phyloP scores from a whole-genome alignment of 2,888 invertebrate genomes.

The Sialis lutaria region DNA sequence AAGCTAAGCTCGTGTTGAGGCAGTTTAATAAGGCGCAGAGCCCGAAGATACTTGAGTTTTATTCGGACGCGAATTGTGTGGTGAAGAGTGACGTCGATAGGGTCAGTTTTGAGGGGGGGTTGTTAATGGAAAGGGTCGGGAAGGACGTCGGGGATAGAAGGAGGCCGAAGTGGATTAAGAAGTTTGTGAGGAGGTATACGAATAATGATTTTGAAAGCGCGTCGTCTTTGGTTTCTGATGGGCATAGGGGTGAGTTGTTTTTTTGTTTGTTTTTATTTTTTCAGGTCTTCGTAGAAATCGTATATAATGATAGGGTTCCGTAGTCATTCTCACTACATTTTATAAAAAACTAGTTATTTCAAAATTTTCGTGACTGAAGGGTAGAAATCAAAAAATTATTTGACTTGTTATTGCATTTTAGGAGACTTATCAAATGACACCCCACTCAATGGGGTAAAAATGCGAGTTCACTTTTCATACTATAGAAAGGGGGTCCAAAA shows the following conservation, averaged over 20 bases:
- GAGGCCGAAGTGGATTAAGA: constrained; percentile 25
- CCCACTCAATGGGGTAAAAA: too few relatives aligned
- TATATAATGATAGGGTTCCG: too few relatives aligned
- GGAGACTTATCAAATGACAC: too few relatives aligned
- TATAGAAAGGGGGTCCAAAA: too few relatives aligned
- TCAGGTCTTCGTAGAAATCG: too few relatives aligned
- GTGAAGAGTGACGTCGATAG: constrained; percentile 1
- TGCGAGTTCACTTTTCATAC: too few relatives aligned
- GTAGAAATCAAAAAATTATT: too few relatives aligned
- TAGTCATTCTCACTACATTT: too few relatives aligned
- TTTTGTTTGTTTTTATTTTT: not conserved
- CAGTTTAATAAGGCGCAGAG: constrained; percentile 16
- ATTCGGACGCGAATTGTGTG: not conserved
- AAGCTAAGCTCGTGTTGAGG: constrained; percentile 22
- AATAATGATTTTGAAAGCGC: constrained; percentile 25
- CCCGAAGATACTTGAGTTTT: constrained; percentile 1
- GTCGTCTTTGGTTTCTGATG: constrained; percentile 24
- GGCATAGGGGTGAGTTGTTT: constrained; percentile 22
- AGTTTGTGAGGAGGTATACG: constrained; percentile 24
- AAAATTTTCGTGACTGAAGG: too few relatives aligned
- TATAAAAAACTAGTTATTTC: too few relatives aligned
- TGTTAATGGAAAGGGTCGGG: constrained; percentile 21
- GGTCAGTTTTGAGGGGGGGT: constrained; percentile 16
- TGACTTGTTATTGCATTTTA: too few relatives aligned
- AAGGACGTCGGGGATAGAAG: constrained; percentile 14